Base-by-base conservation (phyloP, 2,888 invertebrate species). In the Orthosia gracilis region DNA sequence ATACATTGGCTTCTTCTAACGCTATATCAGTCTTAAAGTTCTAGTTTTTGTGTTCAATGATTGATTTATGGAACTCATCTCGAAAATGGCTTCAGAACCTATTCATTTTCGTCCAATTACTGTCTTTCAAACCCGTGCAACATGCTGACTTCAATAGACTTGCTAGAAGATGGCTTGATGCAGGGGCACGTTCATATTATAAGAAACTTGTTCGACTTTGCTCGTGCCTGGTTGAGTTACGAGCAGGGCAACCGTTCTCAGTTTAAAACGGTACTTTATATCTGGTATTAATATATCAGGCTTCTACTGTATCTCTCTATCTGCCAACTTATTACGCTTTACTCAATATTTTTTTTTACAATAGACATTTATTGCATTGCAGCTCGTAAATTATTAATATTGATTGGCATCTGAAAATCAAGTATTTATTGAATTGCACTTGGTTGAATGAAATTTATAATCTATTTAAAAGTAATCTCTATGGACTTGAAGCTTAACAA, bases 191-290 rank as follows among this genome's bases (percentile, higher is more conserved):
- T 61, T 70, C 61, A 55, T 79, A 71, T 76, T 76, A 76, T 45
- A 61, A 49, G 68, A 64, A 83, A 80, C 78, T 78, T 66, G 79
- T 71, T 73, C 52, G 31, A 75, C 15, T 63, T 69, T 58, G 55
- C 70, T 79, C 69, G 66, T 69, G 73, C 58, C 78, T 75, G 69
- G 59, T 63, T 63, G 68, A 80, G 68, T 83, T 78, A 83, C 64
- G 69, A 54, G 18, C 77, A 76, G 50, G 64, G 71, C 69, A 71
- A 76, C 71, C 64, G 67, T 81, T 80, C 69, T 66, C 55, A 64
- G 66, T 75, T 64, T 55, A 66, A 73, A 84, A 82, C 79, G 72
- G 84, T 82, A 82, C 82, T 82, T 82, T 63, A 68, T 76, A 64
- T 66, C 66, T 59, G 70, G 66, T 78, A 80, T 83, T 81, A 81